Evolutionary conservation across 2,797 vertebrate genomes (phyloP), one percentile per base, ranked within the genome.

Genomic region (Propithecus perrieri): DNA sequence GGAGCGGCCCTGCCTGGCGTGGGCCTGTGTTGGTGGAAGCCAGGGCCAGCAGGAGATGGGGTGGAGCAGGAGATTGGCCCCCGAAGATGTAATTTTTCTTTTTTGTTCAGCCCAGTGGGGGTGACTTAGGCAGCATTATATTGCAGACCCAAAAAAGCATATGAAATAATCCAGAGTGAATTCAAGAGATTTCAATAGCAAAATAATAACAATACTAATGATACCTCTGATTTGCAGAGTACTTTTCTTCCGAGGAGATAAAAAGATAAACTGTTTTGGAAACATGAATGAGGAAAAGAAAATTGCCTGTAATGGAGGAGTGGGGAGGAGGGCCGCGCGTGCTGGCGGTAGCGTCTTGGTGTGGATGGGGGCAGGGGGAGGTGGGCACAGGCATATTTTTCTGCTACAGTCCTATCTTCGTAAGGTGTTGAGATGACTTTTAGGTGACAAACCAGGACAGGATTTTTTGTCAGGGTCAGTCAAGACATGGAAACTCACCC

Each of bases 121-220:
- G 93, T 97, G 97, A 97, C 80, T 97, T 97, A 95, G 94, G 88
- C 96, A 33, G 87, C 87, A 95, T 97, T 98, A 83, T 97, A 84
- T 85, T 94, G 93, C 93, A 96, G 90, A 59, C 94, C 97, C 87
- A 86, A 94, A 98, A 98, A 97, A 96, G 97, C 97, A 57, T 95
- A 97, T 95, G 97, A 98, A 97, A 97, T 97, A 98, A 98, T 98
- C 97, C 92, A 17, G 78, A 97, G 71, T 67, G 85, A 96, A 98
- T 96, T 97, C 96, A 97, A 98, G 97, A 97, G 96, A 97, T 97
- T 98, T 98, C 98, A 97, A 96, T 96, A 95, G 96, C 93, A 95
- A 97, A 98, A 97, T 98, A 98, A 97, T 95, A 97, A 98, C 97
- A 98, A 97, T 97, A 97, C 97, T 98, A 98, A 98, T 98, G 95